Evolutionary conservation across 2,113 vertebrate species (phyloP).

Genomic region (Grantiella picta): DNA sequence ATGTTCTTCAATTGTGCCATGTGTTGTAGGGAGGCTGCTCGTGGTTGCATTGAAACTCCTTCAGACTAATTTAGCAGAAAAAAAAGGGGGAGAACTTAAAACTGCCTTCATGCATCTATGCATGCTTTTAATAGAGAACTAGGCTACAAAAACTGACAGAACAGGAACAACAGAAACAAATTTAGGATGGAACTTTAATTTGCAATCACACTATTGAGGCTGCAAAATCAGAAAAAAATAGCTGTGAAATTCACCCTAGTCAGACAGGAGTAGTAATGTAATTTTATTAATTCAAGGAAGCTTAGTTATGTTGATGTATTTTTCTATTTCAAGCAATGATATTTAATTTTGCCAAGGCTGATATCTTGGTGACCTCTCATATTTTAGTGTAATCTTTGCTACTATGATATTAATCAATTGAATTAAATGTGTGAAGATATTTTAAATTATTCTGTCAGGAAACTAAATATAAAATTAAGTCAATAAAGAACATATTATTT

Average conservation of each 20-base stretch:
- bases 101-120: neutral
- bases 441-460: neutral
- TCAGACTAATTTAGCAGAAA: neutral
- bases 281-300: neutral
- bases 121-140: neutral
- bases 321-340: neutral
- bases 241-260: neutral
- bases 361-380: neutral
- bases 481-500: neutral
- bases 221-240: neutral
- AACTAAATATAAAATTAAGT: neutral
- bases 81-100: neutral
- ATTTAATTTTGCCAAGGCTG: neutral
- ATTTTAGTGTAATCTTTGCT: neutral
- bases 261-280: neutral
- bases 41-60: neutral
- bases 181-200: neutral
- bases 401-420: neutral
- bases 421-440: neutral
- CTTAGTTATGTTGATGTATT: neutral
- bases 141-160: neutral
- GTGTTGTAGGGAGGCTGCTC: accelerated
- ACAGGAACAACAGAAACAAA: neutral
- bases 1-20: neutral
- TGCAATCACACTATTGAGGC: neutral